These are phyloP conservation scores for Drosophila suzukii DNA, from an alignment of 1,140 invertebrate species.

Conservation along the genomic window DNA sequence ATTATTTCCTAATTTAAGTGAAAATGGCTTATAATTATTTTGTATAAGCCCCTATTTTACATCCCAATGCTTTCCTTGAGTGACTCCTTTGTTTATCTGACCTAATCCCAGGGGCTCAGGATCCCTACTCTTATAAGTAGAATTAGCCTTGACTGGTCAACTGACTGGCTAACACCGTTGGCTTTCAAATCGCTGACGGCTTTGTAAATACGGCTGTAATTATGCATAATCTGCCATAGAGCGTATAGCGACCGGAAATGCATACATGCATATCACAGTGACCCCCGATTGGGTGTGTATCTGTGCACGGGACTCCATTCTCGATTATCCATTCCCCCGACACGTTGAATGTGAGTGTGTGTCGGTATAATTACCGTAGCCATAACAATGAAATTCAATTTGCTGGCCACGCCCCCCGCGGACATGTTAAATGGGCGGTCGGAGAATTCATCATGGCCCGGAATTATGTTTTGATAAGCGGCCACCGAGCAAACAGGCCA, in stretches of 20 bases:
- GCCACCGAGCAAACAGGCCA: conserved; percentile 30
- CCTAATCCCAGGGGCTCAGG: not conserved
- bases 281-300: conserved; percentile 2
- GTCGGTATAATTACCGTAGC: conserved; percentile 54
- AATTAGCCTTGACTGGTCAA: conserved; percentile 28
- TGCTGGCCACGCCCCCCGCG: conserved; percentile 34
- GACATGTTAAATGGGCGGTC: conserved; percentile 47
- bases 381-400: conserved; percentile 68
- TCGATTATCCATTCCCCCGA: too few relatives aligned
- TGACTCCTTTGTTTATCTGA: not conserved
- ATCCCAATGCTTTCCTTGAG: not conserved
- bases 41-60: not conserved
- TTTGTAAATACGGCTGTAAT: conserved; percentile 38
- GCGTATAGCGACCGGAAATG: conserved; percentile 42
- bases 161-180: conserved; percentile 28
- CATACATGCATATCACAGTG: conserved; percentile 38
- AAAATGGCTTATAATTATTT: too few relatives aligned
- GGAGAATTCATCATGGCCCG: conserved; percentile 48
- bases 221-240: conserved; percentile 47
- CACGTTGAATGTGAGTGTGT: not conserved
- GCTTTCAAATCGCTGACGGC: conserved; percentile 21
- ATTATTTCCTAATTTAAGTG: too few relatives aligned
- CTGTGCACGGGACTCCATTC: not conserved
- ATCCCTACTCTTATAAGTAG: not conserved
- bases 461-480: conserved; percentile 71